Evolutionary conservation across 2,888 invertebrate genomes (phyloP), one percentile per base, ranked within the genome.

Genomic region (Netelia fuscicornis): DNA sequence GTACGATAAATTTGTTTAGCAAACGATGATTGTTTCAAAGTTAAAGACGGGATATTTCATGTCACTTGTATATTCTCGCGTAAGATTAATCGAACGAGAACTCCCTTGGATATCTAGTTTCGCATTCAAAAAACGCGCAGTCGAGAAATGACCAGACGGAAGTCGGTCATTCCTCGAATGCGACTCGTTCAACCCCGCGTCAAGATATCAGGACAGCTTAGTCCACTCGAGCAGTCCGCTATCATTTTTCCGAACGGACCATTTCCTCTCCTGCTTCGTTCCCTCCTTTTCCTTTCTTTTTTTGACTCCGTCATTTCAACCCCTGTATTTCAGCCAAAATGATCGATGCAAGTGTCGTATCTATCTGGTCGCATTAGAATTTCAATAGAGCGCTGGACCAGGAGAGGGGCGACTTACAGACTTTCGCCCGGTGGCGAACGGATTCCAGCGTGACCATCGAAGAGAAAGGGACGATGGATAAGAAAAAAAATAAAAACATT

Each of bases 331-430:
- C 65, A 71, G 10, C 71, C 76, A 48, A 85, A 85, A 85, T 85
- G 85, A 85, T 85, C 52, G 82, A 85, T 85, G 85, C 82, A 72
- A 79, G 81, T 79, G 82, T 82, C 78, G 74, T 37, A 58, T 70
- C 74, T 81, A 72, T 79, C 79, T 82, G 85, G 85, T 82, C 85
- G 67, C 85, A 87, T 87, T 87, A 86, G 86, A 87, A 87, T 86
- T 87, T 87, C 87, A 87, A 87, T 87, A 78, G 84, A 75, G 37
- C 10, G 30, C 11, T 6, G 44, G 17, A 17, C 17, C 2, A 58
- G 58, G 17, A 8, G 44, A 37, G 10, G 17, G 1, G 72, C 23
- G 52, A 56, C 10, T 58, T 8, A 23, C 17, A 70, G 78, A 78
- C 56, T 62, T 20, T 75, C 17, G 85, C 71, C 67, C 82, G 72